A percentile compares a stretch with the other conserved stretches of the same genome.
Evolutionary conservation across 2,113 vertebrate genomes (phyloP).

Genomic region (Silurus meridionalis): DNA sequence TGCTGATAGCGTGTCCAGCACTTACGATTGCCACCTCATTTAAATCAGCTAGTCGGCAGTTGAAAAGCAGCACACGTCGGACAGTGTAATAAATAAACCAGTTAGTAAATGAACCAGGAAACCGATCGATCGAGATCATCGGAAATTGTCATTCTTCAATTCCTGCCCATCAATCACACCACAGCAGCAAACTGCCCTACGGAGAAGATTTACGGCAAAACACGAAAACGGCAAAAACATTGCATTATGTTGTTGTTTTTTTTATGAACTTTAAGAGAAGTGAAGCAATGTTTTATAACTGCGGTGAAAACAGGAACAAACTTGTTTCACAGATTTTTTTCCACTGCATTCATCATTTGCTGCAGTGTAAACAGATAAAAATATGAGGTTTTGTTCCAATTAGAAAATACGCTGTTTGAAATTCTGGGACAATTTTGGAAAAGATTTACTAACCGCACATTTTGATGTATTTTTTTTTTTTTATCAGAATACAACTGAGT

Average conservation of each 20-base stretch:
- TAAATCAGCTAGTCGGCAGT: slow-evolving; percentile 27
- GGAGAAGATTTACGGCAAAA: not conserved
- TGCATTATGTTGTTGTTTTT: not conserved
- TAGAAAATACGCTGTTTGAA: not conserved
- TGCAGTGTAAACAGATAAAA: not conserved
- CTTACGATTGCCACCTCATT: slow-evolving; percentile 35
- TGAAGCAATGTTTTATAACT: not conserved
- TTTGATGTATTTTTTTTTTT: not conserved
- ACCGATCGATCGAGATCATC: slow-evolving; percentile 5
- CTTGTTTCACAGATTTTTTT: not conserved
- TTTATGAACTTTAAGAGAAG: not conserved
- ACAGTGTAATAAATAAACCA: slow-evolving; percentile 6
- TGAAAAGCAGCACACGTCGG: slow-evolving; percentile 27
- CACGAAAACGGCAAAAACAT: no score
- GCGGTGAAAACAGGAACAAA: not conserved
- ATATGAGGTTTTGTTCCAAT: not conserved
- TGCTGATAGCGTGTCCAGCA: slow-evolving; percentile 26
- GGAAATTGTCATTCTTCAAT: slow-evolving; percentile 51
- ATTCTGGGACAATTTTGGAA: not conserved
- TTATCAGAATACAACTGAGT: no score
- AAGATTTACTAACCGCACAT: not conserved
- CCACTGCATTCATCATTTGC: not conserved
- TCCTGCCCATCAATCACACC: slow-evolving; percentile 8
- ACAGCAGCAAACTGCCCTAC: not conserved
- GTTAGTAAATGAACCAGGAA: slow-evolving; percentile 23